These are phyloP conservation scores for Coecobrya sp. DNA, from an alignment of 2,888 invertebrate genomes.

Conservation along the genomic window DNA sequence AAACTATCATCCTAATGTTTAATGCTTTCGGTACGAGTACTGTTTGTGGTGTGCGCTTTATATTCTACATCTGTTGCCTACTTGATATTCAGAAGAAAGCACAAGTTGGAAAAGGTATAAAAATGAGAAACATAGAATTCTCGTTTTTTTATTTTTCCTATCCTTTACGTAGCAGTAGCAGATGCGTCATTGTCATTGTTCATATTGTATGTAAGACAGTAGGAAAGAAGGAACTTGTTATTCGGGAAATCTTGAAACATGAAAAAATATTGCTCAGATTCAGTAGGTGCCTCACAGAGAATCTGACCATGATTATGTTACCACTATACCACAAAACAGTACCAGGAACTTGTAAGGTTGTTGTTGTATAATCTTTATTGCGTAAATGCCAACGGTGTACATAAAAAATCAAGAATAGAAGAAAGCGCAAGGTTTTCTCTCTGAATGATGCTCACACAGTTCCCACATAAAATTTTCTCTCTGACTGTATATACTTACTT, in stretches of 20 bases:
- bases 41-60: slow-evolving; percentile 1
- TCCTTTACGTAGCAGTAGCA: slow-evolving; percentile 31
- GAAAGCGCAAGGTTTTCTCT: slow-evolving; percentile 14
- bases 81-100: slow-evolving; percentile 63
- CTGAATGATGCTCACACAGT: neutral
- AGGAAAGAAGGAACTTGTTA: neutral
- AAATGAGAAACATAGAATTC: neutral
- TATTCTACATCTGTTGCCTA: slow-evolving; percentile 33
- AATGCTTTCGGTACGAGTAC: neutral
- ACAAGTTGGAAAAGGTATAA: slow-evolving; percentile 36
- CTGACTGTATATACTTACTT: neutral
- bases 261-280: slow-evolving; percentile 2
- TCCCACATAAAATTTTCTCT: slow-evolving; percentile 24
- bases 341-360: neutral
- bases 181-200: slow-evolving; percentile 57
- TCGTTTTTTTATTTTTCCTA: neutral
- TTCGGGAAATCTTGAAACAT: slow-evolving; percentile 19
- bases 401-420: neutral
- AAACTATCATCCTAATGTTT: neutral
- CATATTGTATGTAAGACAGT: slow-evolving; percentile 18
- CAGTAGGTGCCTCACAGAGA: neutral
- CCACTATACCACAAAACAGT: slow-evolving; percentile 9
- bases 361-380: slow-evolving; percentile 5
- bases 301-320: neutral
- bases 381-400: neutral